phyloP scores from a whole-genome alignment of 2,888 invertebrate species.

The Gnatocerus cornutus region DNA sequence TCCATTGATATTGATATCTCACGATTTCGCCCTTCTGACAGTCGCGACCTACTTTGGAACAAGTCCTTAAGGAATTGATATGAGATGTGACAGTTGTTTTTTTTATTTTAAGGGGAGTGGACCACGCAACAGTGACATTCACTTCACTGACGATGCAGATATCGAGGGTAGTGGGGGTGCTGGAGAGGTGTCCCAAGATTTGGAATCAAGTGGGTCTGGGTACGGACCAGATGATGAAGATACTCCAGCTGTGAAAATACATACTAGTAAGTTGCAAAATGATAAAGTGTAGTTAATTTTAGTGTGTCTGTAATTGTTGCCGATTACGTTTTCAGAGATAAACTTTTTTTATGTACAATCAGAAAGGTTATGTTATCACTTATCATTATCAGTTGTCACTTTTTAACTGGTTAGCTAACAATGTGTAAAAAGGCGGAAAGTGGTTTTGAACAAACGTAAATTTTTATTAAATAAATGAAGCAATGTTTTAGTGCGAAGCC shows the following conservation, averaged over 20 bases:
- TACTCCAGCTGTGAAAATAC: slow-evolving; percentile 50
- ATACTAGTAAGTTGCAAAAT: slow-evolving; percentile 15
- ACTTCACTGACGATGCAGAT: slow-evolving; percentile 66
- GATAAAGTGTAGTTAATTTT: not conserved
- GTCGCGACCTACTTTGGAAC: slow-evolving; percentile 7
- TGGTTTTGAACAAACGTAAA: no score
- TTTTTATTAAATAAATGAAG: no score
- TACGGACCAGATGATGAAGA: slow-evolving; percentile 89
- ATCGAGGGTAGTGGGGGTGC: slow-evolving; percentile 79
- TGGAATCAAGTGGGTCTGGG: slow-evolving; percentile 90
- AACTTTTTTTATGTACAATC: not conserved
- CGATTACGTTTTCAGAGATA: not conserved
- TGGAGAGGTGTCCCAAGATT: slow-evolving; percentile 82
- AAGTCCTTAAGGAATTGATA: not conserved
- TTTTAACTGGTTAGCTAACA: no score
- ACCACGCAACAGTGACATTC: slow-evolving; percentile 55
- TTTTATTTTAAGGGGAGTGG: slow-evolving; percentile 55
- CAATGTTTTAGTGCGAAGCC: no score
- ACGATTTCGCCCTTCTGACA: slow-evolving; percentile 7
- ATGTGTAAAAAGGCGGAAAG: no score
- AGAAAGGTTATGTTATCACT: no score
- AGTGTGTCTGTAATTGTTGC: not conserved
- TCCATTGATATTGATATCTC: slow-evolving; percentile 39
- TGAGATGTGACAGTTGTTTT: slow-evolving; percentile 7
- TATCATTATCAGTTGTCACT: no score